Evolutionary conservation across 2,888 invertebrate genomes (phyloP).

Genomic region (Trimorus sp.): DNA sequence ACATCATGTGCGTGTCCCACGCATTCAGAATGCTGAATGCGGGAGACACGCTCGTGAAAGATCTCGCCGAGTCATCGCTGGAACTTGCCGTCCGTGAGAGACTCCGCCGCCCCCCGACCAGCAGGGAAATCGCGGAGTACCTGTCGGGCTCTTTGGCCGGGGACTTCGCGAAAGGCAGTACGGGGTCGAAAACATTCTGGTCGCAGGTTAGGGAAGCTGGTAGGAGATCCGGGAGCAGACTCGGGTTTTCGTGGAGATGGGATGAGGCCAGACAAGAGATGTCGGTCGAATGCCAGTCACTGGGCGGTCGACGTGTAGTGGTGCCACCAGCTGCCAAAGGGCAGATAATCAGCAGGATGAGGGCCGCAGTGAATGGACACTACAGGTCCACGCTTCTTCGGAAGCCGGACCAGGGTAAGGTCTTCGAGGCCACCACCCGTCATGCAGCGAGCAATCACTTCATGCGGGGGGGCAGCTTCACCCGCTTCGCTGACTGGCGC

Average conservation of each 20-base stretch:
- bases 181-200: constrained; percentile 59
- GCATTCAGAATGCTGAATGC: constrained; percentile 73
- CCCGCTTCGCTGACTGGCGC: constrained; percentile 77
- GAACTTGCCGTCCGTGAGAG: constrained; percentile 57
- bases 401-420: constrained; percentile 73
- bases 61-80: constrained; percentile 67
- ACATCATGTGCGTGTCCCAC: constrained; percentile 71
- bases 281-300: constrained; percentile 23
- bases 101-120: constrained; percentile 14
- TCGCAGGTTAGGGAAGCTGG: constrained; percentile 66
- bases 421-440: constrained; percentile 56
- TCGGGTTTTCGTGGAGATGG: constrained; percentile 68
- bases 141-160: constrained; percentile 41
- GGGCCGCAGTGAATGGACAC: constrained; percentile 12
- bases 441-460: constrained; percentile 72
- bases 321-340: constrained; percentile 57
- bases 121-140: constrained; percentile 65
- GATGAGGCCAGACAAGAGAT: constrained; percentile 41
- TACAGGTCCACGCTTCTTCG: constrained; percentile 25
- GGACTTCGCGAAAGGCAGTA: constrained; percentile 15
- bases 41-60: constrained; percentile 63
- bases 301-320: constrained; percentile 37
- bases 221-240: constrained; percentile 41
- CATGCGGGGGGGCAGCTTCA: constrained; percentile 47
- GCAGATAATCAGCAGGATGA: constrained; percentile 14